phyloP scores from a whole-genome alignment of 2,113 vertebrate species.

The Fulica atra region DNA sequence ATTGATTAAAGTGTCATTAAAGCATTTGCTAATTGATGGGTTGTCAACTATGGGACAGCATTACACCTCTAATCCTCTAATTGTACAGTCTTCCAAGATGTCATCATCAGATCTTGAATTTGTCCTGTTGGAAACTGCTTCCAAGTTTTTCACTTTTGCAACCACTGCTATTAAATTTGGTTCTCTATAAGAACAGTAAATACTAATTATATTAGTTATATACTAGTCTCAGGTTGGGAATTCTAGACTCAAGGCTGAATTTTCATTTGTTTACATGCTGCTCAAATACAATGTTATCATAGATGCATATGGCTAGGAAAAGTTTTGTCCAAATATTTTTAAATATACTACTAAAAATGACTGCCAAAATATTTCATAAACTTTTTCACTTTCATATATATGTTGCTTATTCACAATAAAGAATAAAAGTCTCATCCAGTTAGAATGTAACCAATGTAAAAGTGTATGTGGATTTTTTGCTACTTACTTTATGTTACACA shows the following conservation, averaged over 20 bases:
- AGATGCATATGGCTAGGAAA: conserved; percentile 13
- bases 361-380: neutral
- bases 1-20: neutral
- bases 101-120: conserved; percentile 23
- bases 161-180: conserved; percentile 36
- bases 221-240: conserved; percentile 12
- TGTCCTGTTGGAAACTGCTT: conserved; percentile 39
- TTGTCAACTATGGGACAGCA: neutral
- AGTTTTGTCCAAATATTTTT: conserved; percentile 26
- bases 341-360: neutral
- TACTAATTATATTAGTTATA: conserved; percentile 37
- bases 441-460: neutral
- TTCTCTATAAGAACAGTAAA: conserved; percentile 62
- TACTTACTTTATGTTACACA: neutral
- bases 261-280: conserved; percentile 40
- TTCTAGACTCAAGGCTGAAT: conserved; percentile 27
- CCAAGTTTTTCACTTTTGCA: conserved; percentile 36
- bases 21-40: neutral
- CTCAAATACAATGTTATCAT: conserved; percentile 38
- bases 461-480: neutral
- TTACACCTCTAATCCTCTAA: neutral
- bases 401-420: neutral
- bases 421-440: neutral
- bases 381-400: neutral
- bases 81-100: neutral